Evolutionary conservation across 2,797 vertebrate species (phyloP), one percentile per base, ranked within the genome.

Genomic region (Babyrousa celebensis): DNA sequence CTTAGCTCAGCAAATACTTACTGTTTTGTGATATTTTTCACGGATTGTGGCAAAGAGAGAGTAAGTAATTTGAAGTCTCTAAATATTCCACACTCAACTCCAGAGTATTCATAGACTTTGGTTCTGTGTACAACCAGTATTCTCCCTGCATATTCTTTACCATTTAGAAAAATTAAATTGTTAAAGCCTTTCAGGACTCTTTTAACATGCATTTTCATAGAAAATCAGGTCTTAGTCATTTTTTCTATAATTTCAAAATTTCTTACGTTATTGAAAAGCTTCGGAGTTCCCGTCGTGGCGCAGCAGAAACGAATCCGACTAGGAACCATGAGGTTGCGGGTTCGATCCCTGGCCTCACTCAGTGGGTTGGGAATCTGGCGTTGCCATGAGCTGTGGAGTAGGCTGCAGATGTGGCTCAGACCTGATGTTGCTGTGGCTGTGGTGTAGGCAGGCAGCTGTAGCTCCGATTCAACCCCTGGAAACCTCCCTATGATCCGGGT

Each of bases 31-130:
- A 43, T 62, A 36, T 70, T 88, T 95, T 84, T 78, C 32, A 87
- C 25, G 65, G 87, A 75, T 43, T 87, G 15, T 93, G 17, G 6
- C 65, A 12, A 2, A 86, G 71, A 94, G 54, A 92, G 96, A 92
- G 20, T 95, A 96, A 52, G 74, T 95, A 58, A 78, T 70, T 77
- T 87, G 60, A 91, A 20, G 10, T 52, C 52, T 97, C 60, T 92
- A 68, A 89, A 58, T 92, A 82, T 85, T 96, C n/a, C 32, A 89
- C 6, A 63, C 7, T 74, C 11, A 93, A 67, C 36, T 93, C 40
- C 56, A 74, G 82, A 94, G 78, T 97, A 89, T 79, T 96, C 27
- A 54, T 82, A 56, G 11, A 78, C 32, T 94, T 90, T 95, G 83
- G 27, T 40, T 87, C 48, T 85, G 7, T 90, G 12, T 15, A 88